Evolutionary conservation across 2,888 invertebrate species (phyloP).

Genomic region (Heliconius hortense): DNA sequence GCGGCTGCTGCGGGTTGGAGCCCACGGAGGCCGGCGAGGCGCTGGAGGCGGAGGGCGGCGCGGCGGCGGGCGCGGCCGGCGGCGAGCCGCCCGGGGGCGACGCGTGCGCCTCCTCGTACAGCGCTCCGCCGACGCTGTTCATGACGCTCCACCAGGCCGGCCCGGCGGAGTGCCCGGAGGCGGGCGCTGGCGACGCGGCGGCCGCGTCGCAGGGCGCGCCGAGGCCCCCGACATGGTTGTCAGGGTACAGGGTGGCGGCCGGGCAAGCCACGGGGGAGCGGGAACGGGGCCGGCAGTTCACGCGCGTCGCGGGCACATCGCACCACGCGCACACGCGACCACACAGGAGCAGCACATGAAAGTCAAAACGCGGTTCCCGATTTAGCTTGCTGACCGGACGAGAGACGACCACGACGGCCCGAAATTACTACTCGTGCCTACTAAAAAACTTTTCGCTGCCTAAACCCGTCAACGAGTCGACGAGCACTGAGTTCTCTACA

Average conservation of each 20-base stretch:
- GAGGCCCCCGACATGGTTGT: conserved; percentile 86
- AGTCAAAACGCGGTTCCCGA: conserved; percentile 79
- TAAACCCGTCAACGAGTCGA: conserved; percentile 40
- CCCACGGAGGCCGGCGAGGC: conserved; percentile 83
- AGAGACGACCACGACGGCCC: conserved; percentile 58
- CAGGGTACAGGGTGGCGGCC: conserved; percentile 91
- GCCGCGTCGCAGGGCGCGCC: conserved; percentile 86
- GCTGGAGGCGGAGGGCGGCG: conserved; percentile 82
- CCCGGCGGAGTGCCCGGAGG: conserved; percentile 91
- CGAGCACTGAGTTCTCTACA: conserved; percentile 38
- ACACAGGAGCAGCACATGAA: conserved; percentile 78
- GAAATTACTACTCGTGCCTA: conserved; percentile 38
- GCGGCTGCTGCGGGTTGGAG: conserved; percentile 87
- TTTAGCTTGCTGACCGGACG: conserved; percentile 76
- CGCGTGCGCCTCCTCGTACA: conserved; percentile 87
- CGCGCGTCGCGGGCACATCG: conserved; percentile 80
- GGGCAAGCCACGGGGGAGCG: conserved; percentile 89
- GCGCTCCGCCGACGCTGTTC: conserved; percentile 89
- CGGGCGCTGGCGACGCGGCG: conserved; percentile 89
- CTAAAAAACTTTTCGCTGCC: conserved; percentile 40
- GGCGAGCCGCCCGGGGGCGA: conserved; percentile 83
- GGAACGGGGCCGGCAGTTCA: conserved; percentile 74
- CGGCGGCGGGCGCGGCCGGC: conserved; percentile 86
- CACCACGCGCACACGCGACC: conserved; percentile 78
- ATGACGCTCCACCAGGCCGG: conserved; percentile 93